Percentiles rank a stretch among this genome's conserved stretches.
Evolutionary conservation across 2,888 invertebrate species (phyloP).

Genomic region (Drosophila anomelani): DNA sequence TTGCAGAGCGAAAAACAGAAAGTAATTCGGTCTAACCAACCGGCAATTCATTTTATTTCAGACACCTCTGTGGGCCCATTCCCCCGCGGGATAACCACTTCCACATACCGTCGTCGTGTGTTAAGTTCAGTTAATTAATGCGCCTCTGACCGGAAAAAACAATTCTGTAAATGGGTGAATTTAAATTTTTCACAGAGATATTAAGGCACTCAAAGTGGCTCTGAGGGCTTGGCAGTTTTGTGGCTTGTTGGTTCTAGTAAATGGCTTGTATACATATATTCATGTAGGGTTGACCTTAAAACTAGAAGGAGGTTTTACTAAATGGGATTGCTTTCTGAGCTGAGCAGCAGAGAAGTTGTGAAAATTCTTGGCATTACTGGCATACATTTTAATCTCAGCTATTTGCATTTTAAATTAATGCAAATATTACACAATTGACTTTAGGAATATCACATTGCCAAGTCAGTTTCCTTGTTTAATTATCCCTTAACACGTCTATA

Average conservation of each 20-base stretch:
- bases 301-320: neutral
- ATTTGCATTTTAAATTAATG: constrained; percentile 20
- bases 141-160: constrained; percentile 43
- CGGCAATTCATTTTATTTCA: constrained; percentile 68
- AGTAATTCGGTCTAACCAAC: constrained; percentile 34
- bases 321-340: constrained; percentile 1
- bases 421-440: neutral
- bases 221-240: constrained; percentile 39
- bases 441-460: neutral
- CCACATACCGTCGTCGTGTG: constrained; percentile 49
- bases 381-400: neutral
- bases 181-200: constrained; percentile 52
- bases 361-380: neutral
- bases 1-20: constrained; percentile 27
- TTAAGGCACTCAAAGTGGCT: constrained; percentile 54
- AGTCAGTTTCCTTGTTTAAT: neutral
- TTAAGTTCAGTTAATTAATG: constrained; percentile 71
- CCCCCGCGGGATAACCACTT: constrained; percentile 29
- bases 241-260: constrained; percentile 6
- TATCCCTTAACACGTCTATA: neutral
- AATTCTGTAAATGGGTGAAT: constrained; percentile 39
- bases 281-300: neutral
- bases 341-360: neutral
- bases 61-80: constrained; percentile 47
- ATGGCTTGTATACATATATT: neutral